Base-by-base conservation (phyloP, 2,888 invertebrate species). In the Agrenia bidenticulata region DNA sequence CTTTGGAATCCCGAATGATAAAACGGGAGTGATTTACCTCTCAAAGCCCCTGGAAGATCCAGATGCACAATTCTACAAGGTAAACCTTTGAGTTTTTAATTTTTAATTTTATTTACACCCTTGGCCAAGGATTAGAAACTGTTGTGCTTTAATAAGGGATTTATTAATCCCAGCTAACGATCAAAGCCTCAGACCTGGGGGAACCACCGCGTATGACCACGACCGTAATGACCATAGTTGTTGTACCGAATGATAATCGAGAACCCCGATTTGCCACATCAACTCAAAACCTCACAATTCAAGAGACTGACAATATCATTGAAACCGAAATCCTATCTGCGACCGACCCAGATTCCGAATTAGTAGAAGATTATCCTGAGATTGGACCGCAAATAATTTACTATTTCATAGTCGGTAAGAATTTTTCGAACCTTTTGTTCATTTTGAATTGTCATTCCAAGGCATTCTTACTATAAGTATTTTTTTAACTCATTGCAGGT, bases 351-450 rank as follows among this genome's bases (percentile, higher is more conserved):
- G 60, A 60, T 17, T 24, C 1, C 2, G 50, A 27, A 17, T 24
- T 41, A 23, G 19, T 11, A 5, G 51, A 24, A 7, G 54, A 27
- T 15, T 11, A 17, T 26, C 45, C 58, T 7, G 42, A 19, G 19
- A 7, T 19, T 5, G 41, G 24, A 4, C 2, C 4, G 7, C 49
- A 42, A n/a, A 27, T 1, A 1, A 62, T 66, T 45, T 54, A 58
- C 54, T 66, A 66, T 41, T 24, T 42, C 54, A 57, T 66, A 21
- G 49, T 50, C 13, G 67, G 67, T 67, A 42, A 49, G 50, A 45
- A 26, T 32, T 32, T n/a, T n/a, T n/a, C n/a, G n/a, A n/a, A n/a
- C n/a, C n/a, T n/a, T n/a, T n/a, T n/a, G n/a, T n/a, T n/a, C n/a
- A n/a, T n/a, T n/a, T n/a, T n/a, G n/a, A n/a, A n/a, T n/a, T n/a